These are phyloP conservation scores for Odontesthes bonariensis DNA, from an alignment of 2,113 vertebrate genomes.

Conservation along the genomic window DNA sequence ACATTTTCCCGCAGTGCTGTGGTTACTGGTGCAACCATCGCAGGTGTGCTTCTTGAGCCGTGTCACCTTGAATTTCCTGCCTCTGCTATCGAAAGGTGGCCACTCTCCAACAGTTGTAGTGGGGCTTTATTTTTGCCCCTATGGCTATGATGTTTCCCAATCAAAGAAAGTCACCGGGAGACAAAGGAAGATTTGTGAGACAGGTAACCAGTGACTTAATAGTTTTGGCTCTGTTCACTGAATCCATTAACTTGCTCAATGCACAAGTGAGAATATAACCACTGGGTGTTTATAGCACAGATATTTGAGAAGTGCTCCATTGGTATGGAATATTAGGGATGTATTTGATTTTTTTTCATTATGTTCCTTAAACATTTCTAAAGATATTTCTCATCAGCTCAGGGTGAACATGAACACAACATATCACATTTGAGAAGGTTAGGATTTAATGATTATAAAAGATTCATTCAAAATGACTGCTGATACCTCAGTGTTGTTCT, in stretches of 20 bases:
- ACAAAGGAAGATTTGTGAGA: constrained; percentile 58
- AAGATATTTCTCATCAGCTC: constrained; percentile 8
- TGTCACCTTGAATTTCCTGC: constrained; percentile 58
- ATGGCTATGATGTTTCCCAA: constrained; percentile 43
- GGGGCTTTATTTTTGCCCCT: constrained; percentile 40
- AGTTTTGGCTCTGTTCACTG: constrained; percentile 15
- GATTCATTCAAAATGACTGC: constrained; percentile 27
- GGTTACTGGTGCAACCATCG: constrained; percentile 10
- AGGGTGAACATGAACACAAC: constrained; percentile 25
- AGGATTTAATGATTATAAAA: constrained; percentile 41
- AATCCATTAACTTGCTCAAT: constrained; percentile 28
- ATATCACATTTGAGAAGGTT: not conserved
- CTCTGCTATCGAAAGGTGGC: constrained; percentile 37
- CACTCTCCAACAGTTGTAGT: constrained; percentile 42
- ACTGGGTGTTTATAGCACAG: constrained; percentile 17
- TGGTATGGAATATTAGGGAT: constrained; percentile 3
- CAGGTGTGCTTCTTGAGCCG: constrained; percentile 41
- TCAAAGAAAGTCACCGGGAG: constrained; percentile 35
- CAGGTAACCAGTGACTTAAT: constrained; percentile 51
- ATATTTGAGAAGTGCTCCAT: not conserved
- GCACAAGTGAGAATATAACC: constrained; percentile 5
- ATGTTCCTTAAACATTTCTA: not conserved
- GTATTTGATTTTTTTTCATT: not conserved
- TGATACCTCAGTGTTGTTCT: constrained; percentile 24
- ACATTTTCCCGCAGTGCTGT: not conserved